phyloP scores from a whole-genome alignment of 2,797 vertebrate genomes.

The Rhynchotus rufescens region DNA sequence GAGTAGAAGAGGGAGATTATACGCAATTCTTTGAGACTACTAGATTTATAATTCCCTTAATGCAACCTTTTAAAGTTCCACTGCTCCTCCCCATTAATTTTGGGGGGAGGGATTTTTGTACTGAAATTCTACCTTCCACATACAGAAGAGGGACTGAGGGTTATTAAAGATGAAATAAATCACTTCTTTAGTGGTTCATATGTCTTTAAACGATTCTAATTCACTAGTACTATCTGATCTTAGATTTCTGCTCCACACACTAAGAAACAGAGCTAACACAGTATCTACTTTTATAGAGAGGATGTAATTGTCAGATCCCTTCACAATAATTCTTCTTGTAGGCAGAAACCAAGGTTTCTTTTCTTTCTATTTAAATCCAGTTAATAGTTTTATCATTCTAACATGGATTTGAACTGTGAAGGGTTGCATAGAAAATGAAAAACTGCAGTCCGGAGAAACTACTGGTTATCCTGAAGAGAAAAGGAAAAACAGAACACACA shows the following conservation, averaged over 20 bases:
- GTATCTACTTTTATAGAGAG: not conserved
- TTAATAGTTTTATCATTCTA: not conserved
- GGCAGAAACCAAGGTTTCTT: not conserved
- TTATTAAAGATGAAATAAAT: not conserved
- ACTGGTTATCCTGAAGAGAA: not conserved
- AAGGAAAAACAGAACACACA: constrained; percentile 37
- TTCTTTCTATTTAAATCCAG: not conserved
- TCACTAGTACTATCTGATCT: not conserved
- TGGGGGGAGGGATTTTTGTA: not conserved
- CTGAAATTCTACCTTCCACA: not conserved
- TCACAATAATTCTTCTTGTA: constrained; percentile 26
- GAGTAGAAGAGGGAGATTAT: not conserved
- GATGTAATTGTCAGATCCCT: not conserved
- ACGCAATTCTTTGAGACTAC: not conserved
- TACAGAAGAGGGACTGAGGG: not conserved
- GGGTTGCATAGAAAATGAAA: constrained; percentile 8
- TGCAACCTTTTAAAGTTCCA: not conserved
- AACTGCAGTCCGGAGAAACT: not conserved
- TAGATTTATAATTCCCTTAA: not conserved
- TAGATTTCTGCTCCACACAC: not conserved
- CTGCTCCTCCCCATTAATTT: not conserved
- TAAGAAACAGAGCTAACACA: not conserved
- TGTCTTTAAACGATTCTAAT: not conserved
- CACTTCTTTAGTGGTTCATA: not conserved
- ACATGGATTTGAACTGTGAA: constrained; percentile 15